Base-by-base conservation (phyloP, 2,113 vertebrate species). In the Pogona vitticeps region DNA sequence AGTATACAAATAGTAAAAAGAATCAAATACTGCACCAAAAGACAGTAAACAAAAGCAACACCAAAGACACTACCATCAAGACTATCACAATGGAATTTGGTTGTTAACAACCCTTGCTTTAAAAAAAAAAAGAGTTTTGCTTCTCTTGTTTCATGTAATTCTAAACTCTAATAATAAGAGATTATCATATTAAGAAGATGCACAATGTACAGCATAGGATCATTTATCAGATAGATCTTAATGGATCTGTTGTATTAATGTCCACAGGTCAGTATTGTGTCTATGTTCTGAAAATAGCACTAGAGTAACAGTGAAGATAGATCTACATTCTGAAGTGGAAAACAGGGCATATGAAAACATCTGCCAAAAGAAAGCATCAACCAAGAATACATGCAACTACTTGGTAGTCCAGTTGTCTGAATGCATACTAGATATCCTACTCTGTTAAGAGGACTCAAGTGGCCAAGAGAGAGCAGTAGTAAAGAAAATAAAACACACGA, bases 81-180 rank as follows among this genome's bases (percentile, higher is more conserved):
- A n/a, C n/a, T n/a, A n/a, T n/a, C n/a, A n/a, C n/a, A n/a, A 20
- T 14, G 18, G 12, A 76, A 65, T 21, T 36, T 83, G 61, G 40
- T 14, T 46, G 4, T 33, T 58, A 65, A 63, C 3, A 21, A 8
- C 26, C 15, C 56, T 10, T 63, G 18, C 4, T 73, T 31, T 84
- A 42, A 31, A 36, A 84, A 82, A 21, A 65, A 1, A 75, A 38
- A 75, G 36, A 61, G 33, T 10, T 13, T 20, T 70, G 46, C 12
- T 86, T 79, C 26, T 70, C 71, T 42, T 40, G 26, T 72, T 86
- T 70, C 36, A 80, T 42, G 18, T 72, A 80, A 72, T 72, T 86
- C 72, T 59, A 80, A 80, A 61, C 59, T 58, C 26, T 59, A 79
- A 86, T 46, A 58, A 20, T 79, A 58, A 72, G 36, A 59, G 28